Base-by-base conservation (phyloP, 2,888 invertebrate genomes). In the Seira sanloemensis region DNA sequence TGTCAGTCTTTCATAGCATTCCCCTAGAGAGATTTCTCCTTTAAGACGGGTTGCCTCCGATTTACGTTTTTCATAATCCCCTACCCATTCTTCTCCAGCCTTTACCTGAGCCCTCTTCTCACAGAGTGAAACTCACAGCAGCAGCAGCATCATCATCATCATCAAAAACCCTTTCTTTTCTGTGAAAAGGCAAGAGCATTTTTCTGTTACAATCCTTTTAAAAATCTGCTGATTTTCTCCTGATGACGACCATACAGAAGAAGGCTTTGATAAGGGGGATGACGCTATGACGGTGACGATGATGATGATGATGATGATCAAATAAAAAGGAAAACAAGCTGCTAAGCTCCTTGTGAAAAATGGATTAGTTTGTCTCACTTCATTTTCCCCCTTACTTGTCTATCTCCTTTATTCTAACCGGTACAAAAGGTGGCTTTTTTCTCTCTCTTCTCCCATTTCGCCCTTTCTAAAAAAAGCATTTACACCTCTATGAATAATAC, bases 281-380 rank as follows among this genome's bases (percentile, higher is more conserved):
- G 62, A 18, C 4, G 72, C 54, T 25, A 76, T 7, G 50, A 50
- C 12, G 50, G 21, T 1, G 4, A 62, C 21, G 54, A 76, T 7
- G 50, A 50, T n/a, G 50, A 62, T 1, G 4, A 62, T 62, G 21
- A 62, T 69, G 58, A 76, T 76, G 76, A 77, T 69, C 68, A 77
- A 68, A 69, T 68, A 23, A 62, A 77, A 68, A 69, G 37, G 50
- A 27, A 67, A 77, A 27, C 77, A 77, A 76, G 26, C 62, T 67
- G 24, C 78, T 73, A 74, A 79, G 78, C 78, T 79, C 26, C 69
- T 79, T 73, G 66, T 73, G 73, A 79, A 79, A 78, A 79, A 79
- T 79, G 78, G 66, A 79, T 79, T 72, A 79, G 78, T 79, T 73
- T 71, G 54, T 73, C 67, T 79, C 78, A 73, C 78, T 73, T 73